Evolutionary conservation across 2,113 vertebrate species (phyloP).

Genomic region (Ivindomyrus marchei): DNA sequence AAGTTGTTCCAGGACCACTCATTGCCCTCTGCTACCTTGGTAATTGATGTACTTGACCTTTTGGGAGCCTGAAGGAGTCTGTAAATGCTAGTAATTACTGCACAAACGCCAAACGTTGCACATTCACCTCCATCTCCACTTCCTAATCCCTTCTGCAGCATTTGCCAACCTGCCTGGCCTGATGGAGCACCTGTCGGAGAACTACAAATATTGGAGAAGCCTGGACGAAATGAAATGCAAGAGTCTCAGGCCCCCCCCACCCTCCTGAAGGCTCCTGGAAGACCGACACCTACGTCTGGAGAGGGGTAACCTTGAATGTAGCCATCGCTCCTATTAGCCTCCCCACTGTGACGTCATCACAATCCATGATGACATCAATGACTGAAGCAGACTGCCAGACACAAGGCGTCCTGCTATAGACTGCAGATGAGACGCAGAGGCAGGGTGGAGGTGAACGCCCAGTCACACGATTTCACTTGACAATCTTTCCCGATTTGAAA

Average conservation of each 20-base stretch:
- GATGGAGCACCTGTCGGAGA: conserved; percentile 85
- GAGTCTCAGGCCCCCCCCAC: conserved; percentile 73
- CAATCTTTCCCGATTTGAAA: conserved; percentile 41
- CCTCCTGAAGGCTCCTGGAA: conserved; percentile 51
- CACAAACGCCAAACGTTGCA: background rate
- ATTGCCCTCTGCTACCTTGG: background rate
- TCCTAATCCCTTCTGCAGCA: conserved; percentile 55
- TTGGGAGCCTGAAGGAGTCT: background rate
- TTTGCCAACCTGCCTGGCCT: conserved; percentile 85
- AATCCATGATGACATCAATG: conserved; percentile 26
- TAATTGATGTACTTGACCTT: background rate
- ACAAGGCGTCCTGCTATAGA: background rate
- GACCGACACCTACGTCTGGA: conserved; percentile 11
- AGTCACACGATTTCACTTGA: conserved; percentile 32
- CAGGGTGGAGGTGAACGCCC: conserved; percentile 2
- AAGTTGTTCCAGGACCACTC: background rate
- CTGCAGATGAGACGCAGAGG: background rate
- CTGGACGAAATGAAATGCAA: conserved; percentile 88
- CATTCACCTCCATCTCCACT: background rate
- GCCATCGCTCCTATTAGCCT: conserved; percentile 41
- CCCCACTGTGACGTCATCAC: conserved; percentile 49
- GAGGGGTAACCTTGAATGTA: conserved; percentile 15
- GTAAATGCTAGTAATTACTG: background rate
- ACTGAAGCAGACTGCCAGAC: conserved; percentile 18
- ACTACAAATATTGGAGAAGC: conserved; percentile 95